Percentiles rank a stretch among this genome's conserved stretches.
These are phyloP conservation scores for Nasonia giraulti DNA, from an alignment of 1,140 invertebrate species.

Conservation along the genomic window DNA sequence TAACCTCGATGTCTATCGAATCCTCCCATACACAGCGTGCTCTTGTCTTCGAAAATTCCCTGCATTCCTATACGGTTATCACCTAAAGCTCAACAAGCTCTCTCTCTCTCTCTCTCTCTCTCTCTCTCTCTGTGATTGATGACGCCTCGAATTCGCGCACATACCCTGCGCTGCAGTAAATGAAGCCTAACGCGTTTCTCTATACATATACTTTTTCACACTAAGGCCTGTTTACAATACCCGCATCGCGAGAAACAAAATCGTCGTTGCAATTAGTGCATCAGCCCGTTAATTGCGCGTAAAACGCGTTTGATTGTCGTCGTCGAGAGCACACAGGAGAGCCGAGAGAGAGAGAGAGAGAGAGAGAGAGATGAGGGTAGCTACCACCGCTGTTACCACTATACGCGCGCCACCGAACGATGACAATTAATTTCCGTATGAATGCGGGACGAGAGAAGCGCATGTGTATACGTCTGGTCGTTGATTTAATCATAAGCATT, in stretches of 20 bases:
- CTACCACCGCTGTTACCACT: too few relatives aligned
- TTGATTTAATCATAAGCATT: too few relatives aligned
- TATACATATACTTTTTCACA: too few relatives aligned
- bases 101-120: not conserved
- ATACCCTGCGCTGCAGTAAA: not conserved
- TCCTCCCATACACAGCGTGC: not conserved
- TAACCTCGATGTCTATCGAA: not conserved
- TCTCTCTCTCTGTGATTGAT: slow-evolving; percentile 17
- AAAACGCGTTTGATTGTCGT: slow-evolving; percentile 30
- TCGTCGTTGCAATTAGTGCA: not conserved
- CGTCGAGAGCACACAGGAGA: too few relatives aligned
- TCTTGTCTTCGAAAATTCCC: not conserved
- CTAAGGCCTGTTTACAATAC: too few relatives aligned
- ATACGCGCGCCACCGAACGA: not conserved
- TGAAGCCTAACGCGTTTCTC: too few relatives aligned
- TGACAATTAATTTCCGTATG: slow-evolving; percentile 26
- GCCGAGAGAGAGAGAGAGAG: too few relatives aligned
- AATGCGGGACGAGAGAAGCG: not conserved
- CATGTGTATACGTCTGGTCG: not conserved
- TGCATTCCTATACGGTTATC: not conserved
- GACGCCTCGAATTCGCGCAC: not conserved
- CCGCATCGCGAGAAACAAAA: not conserved
- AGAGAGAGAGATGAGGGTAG: not conserved
- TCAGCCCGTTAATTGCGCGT: slow-evolving; percentile 14
- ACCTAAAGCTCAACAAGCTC: not conserved